Percentiles rank a stretch among this genome's conserved stretches.
These are phyloP conservation scores for Rhabdomys dilectus DNA, from an alignment of 2,113 vertebrate genomes.

Conservation along the genomic window DNA sequence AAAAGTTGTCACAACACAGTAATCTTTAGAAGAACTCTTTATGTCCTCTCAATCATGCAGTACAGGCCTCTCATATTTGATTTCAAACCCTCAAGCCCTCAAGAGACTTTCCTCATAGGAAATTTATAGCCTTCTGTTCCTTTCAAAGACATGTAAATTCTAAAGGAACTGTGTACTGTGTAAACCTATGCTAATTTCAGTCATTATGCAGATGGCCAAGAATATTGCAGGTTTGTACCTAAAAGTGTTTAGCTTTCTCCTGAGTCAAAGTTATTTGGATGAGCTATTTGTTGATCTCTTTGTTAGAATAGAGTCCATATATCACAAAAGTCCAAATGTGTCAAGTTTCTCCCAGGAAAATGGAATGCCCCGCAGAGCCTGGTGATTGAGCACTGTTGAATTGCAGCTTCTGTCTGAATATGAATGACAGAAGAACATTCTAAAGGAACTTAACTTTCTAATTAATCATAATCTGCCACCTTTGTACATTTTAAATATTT, in stretches of 20 bases:
- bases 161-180: background rate
- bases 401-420: constrained; percentile 29
- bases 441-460: constrained; percentile 32
- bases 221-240: constrained; percentile 62
- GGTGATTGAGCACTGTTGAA: background rate
- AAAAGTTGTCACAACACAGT: background rate
- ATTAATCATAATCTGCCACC: constrained; percentile 39
- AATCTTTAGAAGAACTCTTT: background rate
- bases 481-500: constrained; percentile 45
- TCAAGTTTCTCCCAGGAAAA: background rate
- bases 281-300: background rate
- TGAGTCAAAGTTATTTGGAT: constrained; percentile 57
- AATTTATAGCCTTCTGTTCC: constrained; percentile 67
- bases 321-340: background rate
- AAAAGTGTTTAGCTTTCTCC: constrained; percentile 64
- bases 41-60: background rate
- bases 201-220: constrained; percentile 65
- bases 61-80: background rate
- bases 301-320: constrained; percentile 64
- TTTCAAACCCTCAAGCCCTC: background rate
- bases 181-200: constrained; percentile 73
- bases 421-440: background rate
- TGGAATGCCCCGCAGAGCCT: background rate
- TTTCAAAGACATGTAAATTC: constrained; percentile 41
- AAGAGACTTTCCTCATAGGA: constrained; percentile 37